Conservation (phyloP, 2,113 vertebrate species). For the Notothenia coriiceps region DNA sequence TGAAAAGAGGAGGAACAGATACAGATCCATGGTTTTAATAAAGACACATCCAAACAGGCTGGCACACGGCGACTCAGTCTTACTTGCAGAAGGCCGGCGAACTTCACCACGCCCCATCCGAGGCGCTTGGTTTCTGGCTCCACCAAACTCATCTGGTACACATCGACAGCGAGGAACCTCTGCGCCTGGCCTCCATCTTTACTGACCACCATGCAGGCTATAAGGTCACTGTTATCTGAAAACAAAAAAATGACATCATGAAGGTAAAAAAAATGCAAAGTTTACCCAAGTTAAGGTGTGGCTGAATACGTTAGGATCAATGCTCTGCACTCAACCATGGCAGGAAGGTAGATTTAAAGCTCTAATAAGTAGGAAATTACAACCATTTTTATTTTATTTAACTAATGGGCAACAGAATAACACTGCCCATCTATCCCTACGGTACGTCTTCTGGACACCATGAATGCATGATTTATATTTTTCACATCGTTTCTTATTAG, state of each 20-base stretch:
- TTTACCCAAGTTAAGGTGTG: neutral
- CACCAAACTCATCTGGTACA: slow-evolving; percentile 99
- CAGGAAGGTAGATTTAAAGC: too few species aligned
- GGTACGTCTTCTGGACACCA: too few species aligned
- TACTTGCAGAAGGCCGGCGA: slow-evolving; percentile 95
- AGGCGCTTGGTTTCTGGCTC: slow-evolving; percentile 95
- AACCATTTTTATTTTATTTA: too few species aligned
- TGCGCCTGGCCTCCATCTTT: slow-evolving; percentile 95
- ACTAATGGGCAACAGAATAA: too few species aligned
- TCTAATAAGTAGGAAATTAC: too few species aligned
- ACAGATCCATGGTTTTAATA: neutral
- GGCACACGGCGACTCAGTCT: neutral
- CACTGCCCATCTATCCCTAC: too few species aligned
- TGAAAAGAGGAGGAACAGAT: neutral
- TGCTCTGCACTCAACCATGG: neutral
- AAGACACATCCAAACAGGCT: neutral
- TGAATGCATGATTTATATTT: too few species aligned
- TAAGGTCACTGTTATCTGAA: slow-evolving; percentile 97
- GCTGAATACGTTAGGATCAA: neutral
- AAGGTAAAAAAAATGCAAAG: neutral
- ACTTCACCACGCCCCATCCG: slow-evolving; percentile 98
- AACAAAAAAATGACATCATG: neutral
- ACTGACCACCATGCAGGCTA: slow-evolving; percentile 95
- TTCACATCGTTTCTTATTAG: too few species aligned
- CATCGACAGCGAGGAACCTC: slow-evolving; percentile 95